A percentile compares a stretch with the other conserved stretches of the same genome.
These are phyloP conservation scores for Buteo buteo DNA, from an alignment of 2,113 vertebrate species.

Conservation along the genomic window DNA sequence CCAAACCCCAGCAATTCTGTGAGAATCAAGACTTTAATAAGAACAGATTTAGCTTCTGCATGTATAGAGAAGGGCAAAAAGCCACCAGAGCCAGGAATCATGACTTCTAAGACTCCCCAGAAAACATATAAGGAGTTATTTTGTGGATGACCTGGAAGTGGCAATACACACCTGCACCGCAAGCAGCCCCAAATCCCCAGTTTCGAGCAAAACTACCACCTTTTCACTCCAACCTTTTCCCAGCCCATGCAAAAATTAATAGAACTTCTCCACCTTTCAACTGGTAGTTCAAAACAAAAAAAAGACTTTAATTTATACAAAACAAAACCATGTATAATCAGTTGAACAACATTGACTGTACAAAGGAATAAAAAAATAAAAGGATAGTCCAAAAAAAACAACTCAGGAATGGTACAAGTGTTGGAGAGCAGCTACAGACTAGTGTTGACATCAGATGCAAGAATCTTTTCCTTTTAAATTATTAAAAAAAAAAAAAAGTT, in stretches of 20 bases:
- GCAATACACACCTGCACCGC: neutral
- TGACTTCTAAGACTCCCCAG: too few relatives aligned
- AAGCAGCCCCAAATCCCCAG: neutral
- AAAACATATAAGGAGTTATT: accelerated
- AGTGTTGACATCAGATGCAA: constrained; percentile 65
- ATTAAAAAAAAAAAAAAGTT: neutral
- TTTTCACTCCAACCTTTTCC: neutral
- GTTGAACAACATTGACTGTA: constrained; percentile 70
- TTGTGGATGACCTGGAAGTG: neutral
- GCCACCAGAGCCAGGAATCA: neutral
- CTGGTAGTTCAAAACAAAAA: neutral
- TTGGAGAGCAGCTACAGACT: constrained; percentile 63
- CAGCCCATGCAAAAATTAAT: accelerated
- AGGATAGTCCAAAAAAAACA: constrained; percentile 3
- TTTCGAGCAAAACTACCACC: neutral
- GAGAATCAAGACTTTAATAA: neutral
- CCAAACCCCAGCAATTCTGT: neutral
- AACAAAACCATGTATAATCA: constrained; percentile 35
- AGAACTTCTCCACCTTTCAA: neutral
- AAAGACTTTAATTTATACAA: constrained; percentile 63
- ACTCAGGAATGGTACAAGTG: constrained; percentile 52
- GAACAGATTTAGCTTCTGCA: neutral
- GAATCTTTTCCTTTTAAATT: constrained; percentile 26
- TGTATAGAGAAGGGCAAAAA: neutral
- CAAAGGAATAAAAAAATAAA: constrained; percentile 68